Conservation (phyloP, 1,140 invertebrate species). For the Drosophila littoralis region DNA sequence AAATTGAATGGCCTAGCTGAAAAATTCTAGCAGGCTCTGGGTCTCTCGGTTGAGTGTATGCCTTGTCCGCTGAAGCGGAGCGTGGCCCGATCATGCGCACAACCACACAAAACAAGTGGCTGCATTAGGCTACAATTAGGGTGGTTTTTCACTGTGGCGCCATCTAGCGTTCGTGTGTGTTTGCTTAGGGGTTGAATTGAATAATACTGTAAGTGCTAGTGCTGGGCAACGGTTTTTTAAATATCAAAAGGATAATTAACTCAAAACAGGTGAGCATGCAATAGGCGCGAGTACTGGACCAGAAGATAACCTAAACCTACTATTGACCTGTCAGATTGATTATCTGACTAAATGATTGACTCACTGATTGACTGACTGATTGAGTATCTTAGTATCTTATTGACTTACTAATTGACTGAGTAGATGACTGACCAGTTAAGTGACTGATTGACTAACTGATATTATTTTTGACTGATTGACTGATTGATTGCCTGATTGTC, state of each 20-base stretch:
- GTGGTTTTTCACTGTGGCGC: constrained; percentile 45
- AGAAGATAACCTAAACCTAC: too few relatives aligned
- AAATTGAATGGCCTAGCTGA: constrained; percentile 68
- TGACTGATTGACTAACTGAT: too few relatives aligned
- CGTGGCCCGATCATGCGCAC: constrained; percentile 55
- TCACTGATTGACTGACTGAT: too few relatives aligned
- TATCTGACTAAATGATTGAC: too few relatives aligned
- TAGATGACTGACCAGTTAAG: too few relatives aligned
- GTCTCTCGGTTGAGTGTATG: constrained; percentile 46
- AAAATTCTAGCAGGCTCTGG: constrained; percentile 50
- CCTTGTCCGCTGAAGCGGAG: constrained; percentile 48
- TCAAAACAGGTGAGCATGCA: too few relatives aligned
- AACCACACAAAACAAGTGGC: constrained; percentile 64
- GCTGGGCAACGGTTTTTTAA: background rate
- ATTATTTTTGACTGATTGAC: too few relatives aligned
- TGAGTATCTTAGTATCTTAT: too few relatives aligned
- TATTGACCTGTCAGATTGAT: too few relatives aligned
- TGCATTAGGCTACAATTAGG: constrained; percentile 23
- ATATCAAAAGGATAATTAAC: background rate
- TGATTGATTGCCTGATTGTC: too few relatives aligned
- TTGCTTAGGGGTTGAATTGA: constrained; percentile 11
- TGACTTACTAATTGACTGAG: too few relatives aligned
- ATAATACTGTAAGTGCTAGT: constrained; percentile 7
- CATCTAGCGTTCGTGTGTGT: constrained; percentile 35
- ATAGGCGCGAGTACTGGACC: too few relatives aligned